Percentiles rank a stretch among this genome's conserved stretches.
phyloP scores from a whole-genome alignment of 2,888 invertebrate species.

The Ceramica pisi region DNA sequence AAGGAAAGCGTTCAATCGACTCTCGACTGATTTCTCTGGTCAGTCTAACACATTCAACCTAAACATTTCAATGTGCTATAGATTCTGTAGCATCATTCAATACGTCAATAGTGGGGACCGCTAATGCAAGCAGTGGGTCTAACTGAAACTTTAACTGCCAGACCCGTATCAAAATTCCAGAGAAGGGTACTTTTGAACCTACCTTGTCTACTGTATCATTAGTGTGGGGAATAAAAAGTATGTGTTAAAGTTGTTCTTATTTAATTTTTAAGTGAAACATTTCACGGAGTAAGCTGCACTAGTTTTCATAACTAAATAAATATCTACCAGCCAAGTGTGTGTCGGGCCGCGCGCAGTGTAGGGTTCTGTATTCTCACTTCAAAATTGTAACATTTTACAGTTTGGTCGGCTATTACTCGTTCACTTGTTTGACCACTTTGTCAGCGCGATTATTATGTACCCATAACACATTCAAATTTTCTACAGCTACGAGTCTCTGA shows the following conservation, averaged over 20 bases:
- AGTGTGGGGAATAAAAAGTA: constrained; percentile 32
- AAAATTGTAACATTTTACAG: too few relatives aligned
- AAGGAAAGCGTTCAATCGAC: not conserved
- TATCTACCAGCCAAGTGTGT: too few relatives aligned
- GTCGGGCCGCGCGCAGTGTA: too few relatives aligned
- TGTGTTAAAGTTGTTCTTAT: not conserved
- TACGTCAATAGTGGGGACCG: constrained; percentile 44
- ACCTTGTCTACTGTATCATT: constrained; percentile 65
- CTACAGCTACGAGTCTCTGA: too few relatives aligned
- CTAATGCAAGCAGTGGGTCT: constrained; percentile 42
- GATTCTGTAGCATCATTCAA: constrained; percentile 24
- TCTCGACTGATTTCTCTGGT: not conserved
- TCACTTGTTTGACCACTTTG: too few relatives aligned
- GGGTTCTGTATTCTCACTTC: too few relatives aligned
- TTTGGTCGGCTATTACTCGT: too few relatives aligned
- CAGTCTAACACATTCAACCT: not conserved
- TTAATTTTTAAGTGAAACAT: too few relatives aligned
- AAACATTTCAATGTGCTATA: constrained; percentile 13
- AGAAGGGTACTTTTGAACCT: constrained; percentile 68
- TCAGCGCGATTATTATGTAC: too few relatives aligned
- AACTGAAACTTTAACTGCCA: constrained; percentile 72
- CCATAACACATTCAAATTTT: too few relatives aligned
- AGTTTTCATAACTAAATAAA: too few relatives aligned
- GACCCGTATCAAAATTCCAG: constrained; percentile 76
- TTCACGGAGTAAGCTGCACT: too few relatives aligned